Conservation (phyloP, 2,797 vertebrate genomes). For the Acipenser ruthenus region DNA sequence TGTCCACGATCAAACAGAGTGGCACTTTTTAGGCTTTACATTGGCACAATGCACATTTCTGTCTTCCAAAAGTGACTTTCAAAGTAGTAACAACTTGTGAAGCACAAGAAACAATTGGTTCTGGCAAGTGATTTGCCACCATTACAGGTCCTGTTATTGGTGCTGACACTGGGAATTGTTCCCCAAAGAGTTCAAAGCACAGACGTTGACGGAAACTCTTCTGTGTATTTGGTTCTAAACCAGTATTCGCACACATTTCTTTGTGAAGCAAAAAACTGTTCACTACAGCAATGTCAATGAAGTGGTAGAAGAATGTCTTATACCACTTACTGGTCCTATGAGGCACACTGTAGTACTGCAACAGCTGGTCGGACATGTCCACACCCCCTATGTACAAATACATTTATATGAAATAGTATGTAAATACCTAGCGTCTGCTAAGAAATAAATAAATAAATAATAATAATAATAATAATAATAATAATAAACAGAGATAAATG, state of each 20-base stretch:
- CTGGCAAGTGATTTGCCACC: no score
- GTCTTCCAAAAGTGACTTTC: not conserved
- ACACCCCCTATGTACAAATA: constrained; percentile 14
- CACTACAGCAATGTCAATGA: constrained; percentile 26
- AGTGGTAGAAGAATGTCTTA: constrained; percentile 23
- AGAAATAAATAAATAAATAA: no score
- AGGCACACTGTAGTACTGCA: constrained; percentile 20
- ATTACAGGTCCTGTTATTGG: not conserved
- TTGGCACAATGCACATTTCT: not conserved
- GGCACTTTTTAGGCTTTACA: not conserved
- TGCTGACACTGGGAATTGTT: not conserved
- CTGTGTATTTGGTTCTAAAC: no score
- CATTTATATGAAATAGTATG: no score
- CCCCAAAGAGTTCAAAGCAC: not conserved
- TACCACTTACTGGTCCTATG: constrained; percentile 24
- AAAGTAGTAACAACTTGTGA: no score
- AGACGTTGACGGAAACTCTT: not conserved
- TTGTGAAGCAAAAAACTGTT: constrained; percentile 28
- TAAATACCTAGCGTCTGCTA: no score
- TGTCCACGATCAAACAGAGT: not conserved
- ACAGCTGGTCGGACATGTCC: constrained; percentile 20
- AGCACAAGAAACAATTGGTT: no score
- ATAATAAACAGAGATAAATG: no score
- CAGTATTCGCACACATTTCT: constrained; percentile 1
- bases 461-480: no score